A percentile compares a stretch with the other conserved stretches of the same genome.
These are phyloP conservation scores for Chelonia mydas DNA, from an alignment of 2,797 vertebrate genomes.

Conservation along the genomic window DNA sequence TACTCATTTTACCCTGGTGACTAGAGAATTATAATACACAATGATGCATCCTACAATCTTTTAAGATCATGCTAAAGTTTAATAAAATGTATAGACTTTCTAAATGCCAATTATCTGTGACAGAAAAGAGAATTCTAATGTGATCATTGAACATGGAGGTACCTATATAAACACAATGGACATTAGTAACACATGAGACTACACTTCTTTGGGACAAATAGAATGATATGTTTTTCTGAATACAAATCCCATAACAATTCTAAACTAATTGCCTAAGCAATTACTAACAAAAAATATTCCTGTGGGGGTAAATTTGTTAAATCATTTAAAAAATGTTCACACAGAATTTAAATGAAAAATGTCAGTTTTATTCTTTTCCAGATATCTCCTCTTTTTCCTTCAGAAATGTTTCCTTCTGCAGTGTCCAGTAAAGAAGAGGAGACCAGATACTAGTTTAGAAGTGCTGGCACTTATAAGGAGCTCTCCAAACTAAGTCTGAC, in stretches of 20 bases:
- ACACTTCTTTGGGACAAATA: not conserved
- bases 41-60: conserved; percentile 38
- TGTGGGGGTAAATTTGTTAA: not conserved
- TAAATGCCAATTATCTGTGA: not conserved
- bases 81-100: conserved; percentile 16
- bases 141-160: not conserved
- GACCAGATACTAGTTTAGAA: fast-evolving
- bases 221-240: not conserved
- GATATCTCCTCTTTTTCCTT: not conserved
- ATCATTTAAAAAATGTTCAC: not conserved
- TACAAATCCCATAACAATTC: not conserved
- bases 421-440: fast-evolving
- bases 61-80: conserved; percentile 23
- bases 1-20: conserved; percentile 7
- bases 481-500: not conserved
- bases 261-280: not conserved
- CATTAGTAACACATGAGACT: not conserved
- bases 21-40: conserved; percentile 33
- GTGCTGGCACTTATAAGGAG: fast-evolving
- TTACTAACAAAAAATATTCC: fast-evolving
- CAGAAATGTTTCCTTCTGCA: not conserved
- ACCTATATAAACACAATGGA: not conserved
- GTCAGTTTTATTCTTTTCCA: not conserved
- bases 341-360: not conserved
- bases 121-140: not conserved